These are phyloP conservation scores for Oryzias javanicus DNA, from an alignment of 2,113 vertebrate genomes.

Conservation along the genomic window DNA sequence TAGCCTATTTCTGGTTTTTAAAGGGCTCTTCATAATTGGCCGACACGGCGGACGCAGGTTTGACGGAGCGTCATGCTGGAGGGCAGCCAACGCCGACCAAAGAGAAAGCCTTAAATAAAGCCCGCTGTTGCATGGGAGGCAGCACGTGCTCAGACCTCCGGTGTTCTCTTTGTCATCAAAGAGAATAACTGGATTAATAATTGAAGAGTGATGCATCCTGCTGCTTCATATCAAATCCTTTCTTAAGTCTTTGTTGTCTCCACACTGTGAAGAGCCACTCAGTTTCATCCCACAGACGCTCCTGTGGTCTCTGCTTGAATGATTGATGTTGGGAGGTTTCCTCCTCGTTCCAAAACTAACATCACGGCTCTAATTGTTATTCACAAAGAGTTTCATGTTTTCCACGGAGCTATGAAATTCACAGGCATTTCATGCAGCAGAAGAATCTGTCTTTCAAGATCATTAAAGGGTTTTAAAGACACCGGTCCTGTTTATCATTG, in stretches of 20 bases:
- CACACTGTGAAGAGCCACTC: too few species aligned
- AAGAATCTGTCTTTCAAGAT: neutral
- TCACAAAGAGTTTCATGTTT: too few species aligned
- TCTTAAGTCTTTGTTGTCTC: slow-evolving; percentile 4
- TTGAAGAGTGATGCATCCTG: too few species aligned
- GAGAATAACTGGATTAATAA: slow-evolving; percentile 32
- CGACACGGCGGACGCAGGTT: slow-evolving; percentile 13
- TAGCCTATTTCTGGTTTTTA: slow-evolving; percentile 44
- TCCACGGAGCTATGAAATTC: neutral
- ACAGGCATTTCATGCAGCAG: neutral
- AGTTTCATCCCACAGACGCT: too few species aligned
- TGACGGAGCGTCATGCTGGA: slow-evolving; percentile 13
- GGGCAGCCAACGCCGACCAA: slow-evolving; percentile 5
- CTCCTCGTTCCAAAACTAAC: neutral
- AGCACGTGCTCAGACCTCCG: slow-evolving; percentile 9
- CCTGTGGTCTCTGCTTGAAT: too few species aligned
- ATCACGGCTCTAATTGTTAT: neutral
- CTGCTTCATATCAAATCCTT: neutral
- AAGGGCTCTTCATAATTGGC: slow-evolving; percentile 28
- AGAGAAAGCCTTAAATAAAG: slow-evolving; percentile 22
- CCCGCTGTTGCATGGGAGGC: slow-evolving; percentile 32
- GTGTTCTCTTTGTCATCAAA: slow-evolving; percentile 48
- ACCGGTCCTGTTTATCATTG: neutral
- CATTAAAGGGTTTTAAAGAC: neutral
- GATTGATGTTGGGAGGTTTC: too few species aligned